Evolutionary conservation across 2,888 invertebrate genomes (phyloP).

Genomic region (Drosophila meridiana): DNA sequence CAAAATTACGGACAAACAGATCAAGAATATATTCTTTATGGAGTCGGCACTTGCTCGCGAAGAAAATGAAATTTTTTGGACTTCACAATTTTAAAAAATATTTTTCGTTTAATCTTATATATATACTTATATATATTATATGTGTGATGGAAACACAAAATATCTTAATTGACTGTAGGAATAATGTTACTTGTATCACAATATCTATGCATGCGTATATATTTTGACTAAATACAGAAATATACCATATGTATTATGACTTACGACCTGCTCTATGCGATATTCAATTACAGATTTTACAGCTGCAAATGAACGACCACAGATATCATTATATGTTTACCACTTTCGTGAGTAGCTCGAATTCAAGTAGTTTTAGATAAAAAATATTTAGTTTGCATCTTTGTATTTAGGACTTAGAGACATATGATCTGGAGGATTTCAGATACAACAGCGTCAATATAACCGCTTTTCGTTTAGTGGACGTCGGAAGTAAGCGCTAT

Average conservation of each 20-base stretch:
- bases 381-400: background rate
- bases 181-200: background rate
- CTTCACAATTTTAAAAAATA: too few relatives aligned
- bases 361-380: background rate
- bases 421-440: conserved; percentile 95
- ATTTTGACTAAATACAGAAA: background rate
- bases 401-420: conserved; percentile 90
- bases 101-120: too few relatives aligned
- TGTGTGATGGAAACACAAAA: background rate
- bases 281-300: conserved; percentile 90
- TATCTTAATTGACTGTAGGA: background rate
- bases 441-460: conserved; percentile 97
- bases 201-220: background rate
- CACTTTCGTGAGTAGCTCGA: conserved; percentile 92
- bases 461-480: conserved; percentile 96
- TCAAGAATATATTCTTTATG: too few relatives aligned
- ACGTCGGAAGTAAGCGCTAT: conserved; percentile 91
- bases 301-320: conserved; percentile 98
- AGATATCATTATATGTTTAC: conserved; percentile 98
- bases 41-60: too few relatives aligned
- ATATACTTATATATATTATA: too few relatives aligned
- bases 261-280: background rate
- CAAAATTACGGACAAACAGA: too few relatives aligned
- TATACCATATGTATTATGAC: background rate
- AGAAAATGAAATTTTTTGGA: too few relatives aligned